Conservation (phyloP, 2,888 invertebrate genomes). For the Melikaiella ostensackeni region DNA sequence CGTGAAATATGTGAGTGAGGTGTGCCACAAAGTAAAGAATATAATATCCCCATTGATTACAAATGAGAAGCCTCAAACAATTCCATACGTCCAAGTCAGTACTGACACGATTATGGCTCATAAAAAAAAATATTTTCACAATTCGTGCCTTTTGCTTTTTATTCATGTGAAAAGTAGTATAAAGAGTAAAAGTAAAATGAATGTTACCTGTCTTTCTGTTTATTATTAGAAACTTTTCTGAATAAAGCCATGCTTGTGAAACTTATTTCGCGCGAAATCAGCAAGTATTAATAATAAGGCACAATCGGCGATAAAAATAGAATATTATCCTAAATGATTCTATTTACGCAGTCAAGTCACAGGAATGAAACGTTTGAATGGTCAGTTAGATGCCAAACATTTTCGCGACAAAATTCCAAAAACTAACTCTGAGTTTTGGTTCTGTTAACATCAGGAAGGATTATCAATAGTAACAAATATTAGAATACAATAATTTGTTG, state of each 20-base stretch:
- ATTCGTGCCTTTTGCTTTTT: not conserved
- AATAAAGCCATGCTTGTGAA: not conserved
- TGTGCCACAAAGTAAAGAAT: no score
- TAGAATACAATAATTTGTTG: not conserved
- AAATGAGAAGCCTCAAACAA: no score
- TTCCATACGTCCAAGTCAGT: no score
- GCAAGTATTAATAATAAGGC: not conserved
- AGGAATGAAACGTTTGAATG: not conserved
- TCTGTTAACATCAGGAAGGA: not conserved
- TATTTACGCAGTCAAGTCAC: not conserved
- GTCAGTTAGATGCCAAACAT: slow-evolving; percentile 6
- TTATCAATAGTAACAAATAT: not conserved
- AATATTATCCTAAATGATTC: not conserved
- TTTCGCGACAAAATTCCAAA: not conserved
- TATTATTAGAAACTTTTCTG: not conserved
- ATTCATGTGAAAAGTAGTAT: not conserved
- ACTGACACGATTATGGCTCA: not conserved
- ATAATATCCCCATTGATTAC: no score
- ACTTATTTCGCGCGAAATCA: not conserved
- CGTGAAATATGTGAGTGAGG: no score
- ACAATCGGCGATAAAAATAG: not conserved
- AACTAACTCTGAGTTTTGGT: not conserved
- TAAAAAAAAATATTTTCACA: not conserved
- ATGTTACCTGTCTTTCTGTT: not conserved
- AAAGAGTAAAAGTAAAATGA: not conserved